A percentile compares a stretch with the other conserved stretches of the same genome.
Conservation (phyloP, 2,888 invertebrate genomes). For the Caradrina clavipalpis region DNA sequence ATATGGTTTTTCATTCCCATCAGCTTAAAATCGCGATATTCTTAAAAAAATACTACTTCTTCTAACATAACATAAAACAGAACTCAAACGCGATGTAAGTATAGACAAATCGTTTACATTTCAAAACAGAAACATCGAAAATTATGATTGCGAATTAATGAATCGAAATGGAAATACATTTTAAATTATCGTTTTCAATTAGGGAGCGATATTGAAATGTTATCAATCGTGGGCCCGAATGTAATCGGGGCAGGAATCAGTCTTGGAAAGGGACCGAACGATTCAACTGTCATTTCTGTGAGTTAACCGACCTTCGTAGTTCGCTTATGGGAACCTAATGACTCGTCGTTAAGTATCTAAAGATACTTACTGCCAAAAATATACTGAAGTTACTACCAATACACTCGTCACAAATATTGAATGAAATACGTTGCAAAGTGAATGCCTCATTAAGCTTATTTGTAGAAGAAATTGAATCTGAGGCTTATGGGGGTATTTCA, state of each 20-base stretch:
- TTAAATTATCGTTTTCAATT: conserved; percentile 65
- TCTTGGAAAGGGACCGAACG: conserved; percentile 49
- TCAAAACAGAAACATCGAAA: conserved; percentile 26
- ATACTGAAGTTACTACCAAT: conserved; percentile 29
- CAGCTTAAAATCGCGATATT: conserved; percentile 3
- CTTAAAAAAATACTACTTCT: not conserved
- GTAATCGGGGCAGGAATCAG: conserved; percentile 65
- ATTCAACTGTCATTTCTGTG: conserved; percentile 58
- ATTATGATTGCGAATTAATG: conserved; percentile 53
- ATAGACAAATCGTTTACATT: conserved; percentile 29
- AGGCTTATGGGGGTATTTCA: conserved; percentile 12
- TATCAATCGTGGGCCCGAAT: conserved; percentile 60
- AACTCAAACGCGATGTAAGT: not conserved
- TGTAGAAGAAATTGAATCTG: conserved; percentile 32
- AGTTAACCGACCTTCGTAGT: conserved; percentile 55
- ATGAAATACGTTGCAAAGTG: conserved; percentile 36
- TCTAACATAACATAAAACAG: not conserved
- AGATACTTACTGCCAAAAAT: conserved; percentile 31
- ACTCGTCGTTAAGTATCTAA: conserved; percentile 43
- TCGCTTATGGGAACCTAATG: conserved; percentile 66
- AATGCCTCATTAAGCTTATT: conserved; percentile 44
- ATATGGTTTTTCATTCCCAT: conserved; percentile 12
- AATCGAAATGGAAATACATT: conserved; percentile 59
- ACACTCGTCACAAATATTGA: conserved; percentile 28
- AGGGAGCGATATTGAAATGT: conserved; percentile 55